phyloP scores from a whole-genome alignment of 2,113 vertebrate species.

The Fulmarus glacialis region DNA sequence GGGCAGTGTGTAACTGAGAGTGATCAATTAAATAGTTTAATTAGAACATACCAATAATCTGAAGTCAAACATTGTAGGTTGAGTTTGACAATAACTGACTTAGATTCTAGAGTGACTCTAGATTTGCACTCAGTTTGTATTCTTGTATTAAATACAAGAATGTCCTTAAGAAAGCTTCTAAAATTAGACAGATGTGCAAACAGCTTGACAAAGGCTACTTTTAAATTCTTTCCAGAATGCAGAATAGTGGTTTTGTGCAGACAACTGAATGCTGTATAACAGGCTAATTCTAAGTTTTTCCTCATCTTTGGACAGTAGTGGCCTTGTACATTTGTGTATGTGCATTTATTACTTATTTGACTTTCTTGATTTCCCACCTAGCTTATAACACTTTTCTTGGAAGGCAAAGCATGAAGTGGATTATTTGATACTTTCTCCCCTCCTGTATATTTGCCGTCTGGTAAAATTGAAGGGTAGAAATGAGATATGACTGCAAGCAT shows the following conservation, averaged over 20 bases:
- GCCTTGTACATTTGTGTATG: not conserved
- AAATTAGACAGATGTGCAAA: constrained; percentile 22
- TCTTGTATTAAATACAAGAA: not conserved
- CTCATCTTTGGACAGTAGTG: not conserved
- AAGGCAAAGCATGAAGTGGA: not conserved
- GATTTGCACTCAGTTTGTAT: not conserved
- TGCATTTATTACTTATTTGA: not conserved
- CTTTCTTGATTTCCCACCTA: not conserved
- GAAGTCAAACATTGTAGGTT: not conserved
- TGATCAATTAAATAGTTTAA: not conserved
- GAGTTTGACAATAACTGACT: not conserved
- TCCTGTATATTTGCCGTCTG: not conserved
- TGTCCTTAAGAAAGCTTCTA: not conserved
- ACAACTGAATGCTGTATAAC: not conserved
- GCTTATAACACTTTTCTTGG: not conserved
- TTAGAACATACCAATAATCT: not conserved
- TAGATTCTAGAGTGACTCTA: not conserved
- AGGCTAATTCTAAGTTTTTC: not conserved
- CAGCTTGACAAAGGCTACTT: constrained; percentile 41
- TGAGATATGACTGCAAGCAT: not conserved
- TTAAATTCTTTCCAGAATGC: constrained; percentile 30
- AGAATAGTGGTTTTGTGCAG: not conserved
- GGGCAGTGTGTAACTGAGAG: not conserved
- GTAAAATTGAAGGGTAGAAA: not conserved
- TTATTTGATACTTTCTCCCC: not conserved